phyloP scores from a whole-genome alignment of 2,113 vertebrate species.

The Paedocypris sp. region DNA sequence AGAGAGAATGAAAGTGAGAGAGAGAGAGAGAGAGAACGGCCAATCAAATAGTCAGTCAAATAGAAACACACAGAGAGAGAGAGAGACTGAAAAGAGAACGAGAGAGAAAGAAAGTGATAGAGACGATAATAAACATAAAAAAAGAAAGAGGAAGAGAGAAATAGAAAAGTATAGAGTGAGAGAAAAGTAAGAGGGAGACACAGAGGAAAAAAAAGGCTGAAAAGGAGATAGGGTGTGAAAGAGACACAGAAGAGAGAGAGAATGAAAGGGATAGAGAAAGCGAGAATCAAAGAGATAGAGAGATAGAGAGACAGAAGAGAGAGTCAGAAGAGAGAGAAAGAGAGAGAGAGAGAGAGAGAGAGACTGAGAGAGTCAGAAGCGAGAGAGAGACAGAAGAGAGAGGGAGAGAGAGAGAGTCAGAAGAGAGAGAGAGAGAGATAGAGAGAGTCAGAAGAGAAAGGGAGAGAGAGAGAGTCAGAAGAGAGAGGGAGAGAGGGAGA shows the following conservation, averaged over 20 bases:
- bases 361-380: too few species aligned
- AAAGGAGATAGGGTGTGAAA: too few species aligned
- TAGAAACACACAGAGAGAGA: conserved; percentile 5
- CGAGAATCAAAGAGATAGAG: too few species aligned
- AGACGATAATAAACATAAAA: neutral
- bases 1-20: neutral
- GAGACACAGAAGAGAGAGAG: too few species aligned
- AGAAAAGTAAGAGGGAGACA: neutral
- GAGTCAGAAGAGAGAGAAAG: too few species aligned
- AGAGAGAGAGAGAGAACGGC: neutral
- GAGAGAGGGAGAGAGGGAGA: neutral
- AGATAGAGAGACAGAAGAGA: too few species aligned
- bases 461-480: conserved; percentile 10
- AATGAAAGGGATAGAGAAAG: too few species aligned
- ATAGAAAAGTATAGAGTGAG: neutral
- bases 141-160: conserved; percentile 13
- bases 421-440: neutral
- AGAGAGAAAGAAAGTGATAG: neutral
- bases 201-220: neutral
- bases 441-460: too few species aligned
- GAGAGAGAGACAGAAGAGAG: neutral
- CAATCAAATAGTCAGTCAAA: too few species aligned
- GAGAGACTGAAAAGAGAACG: neutral
- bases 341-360: too few species aligned
- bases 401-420: neutral